Evolutionary conservation across 1,140 invertebrate species (phyloP).

Genomic region (Penaeus chinensis): DNA sequence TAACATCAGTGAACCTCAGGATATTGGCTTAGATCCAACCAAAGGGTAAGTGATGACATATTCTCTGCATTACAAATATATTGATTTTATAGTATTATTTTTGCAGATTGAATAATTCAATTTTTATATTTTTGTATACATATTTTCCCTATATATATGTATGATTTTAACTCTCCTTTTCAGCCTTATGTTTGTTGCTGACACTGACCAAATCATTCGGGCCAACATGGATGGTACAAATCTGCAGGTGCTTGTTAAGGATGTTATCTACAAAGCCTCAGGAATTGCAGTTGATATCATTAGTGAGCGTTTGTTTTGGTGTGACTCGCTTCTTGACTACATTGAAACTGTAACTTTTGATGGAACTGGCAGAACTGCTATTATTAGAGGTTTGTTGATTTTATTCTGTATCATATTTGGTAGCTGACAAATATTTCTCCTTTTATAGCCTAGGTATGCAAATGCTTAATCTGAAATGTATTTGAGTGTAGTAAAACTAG

Average conservation of each 20-base stretch:
- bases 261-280: conserved; percentile 90
- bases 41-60: conserved; percentile 74
- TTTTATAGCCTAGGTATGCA: conserved; percentile 17
- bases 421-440: conserved; percentile 28
- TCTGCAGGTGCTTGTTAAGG: conserved; percentile 83
- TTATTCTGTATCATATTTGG: background rate
- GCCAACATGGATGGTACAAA: conserved; percentile 93
- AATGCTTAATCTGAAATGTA: too few species aligned
- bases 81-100: too few species aligned
- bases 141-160: conserved; percentile 6
- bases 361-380: conserved; percentile 82
- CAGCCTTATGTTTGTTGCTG: conserved; percentile 90
- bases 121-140: background rate
- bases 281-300: conserved; percentile 89
- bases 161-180: conserved; percentile 49
- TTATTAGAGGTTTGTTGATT: conserved; percentile 74
- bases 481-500: too few species aligned
- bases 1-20: conserved; percentile 89
- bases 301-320: conserved; percentile 92
- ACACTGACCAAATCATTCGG: conserved; percentile 87
- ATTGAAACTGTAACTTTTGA: conserved; percentile 98
- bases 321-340: conserved; percentile 94
- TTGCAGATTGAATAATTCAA: background rate
- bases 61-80: background rate
- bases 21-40: conserved; percentile 92